phyloP scores from a whole-genome alignment of 1,140 invertebrate species.

The Dolichoris vasculosae region DNA sequence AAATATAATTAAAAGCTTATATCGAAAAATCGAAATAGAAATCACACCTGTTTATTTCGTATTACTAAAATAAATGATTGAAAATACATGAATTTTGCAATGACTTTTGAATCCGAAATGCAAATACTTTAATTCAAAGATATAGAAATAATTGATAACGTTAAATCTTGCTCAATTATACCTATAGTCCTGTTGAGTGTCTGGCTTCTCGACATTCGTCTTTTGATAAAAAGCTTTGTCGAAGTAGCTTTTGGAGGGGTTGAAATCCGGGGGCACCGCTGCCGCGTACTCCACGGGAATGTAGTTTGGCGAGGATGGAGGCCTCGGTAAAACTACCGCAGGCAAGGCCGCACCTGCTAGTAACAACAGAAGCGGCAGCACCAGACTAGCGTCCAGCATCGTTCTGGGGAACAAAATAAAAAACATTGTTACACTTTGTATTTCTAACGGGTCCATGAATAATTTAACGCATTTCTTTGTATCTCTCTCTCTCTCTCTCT shows the following conservation, averaged over 20 bases:
- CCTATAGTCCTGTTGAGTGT: conserved; percentile 62
- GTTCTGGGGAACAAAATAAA: not conserved
- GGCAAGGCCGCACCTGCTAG: conserved; percentile 48
- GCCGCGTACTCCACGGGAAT: conserved; percentile 58
- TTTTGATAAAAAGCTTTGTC: conserved; percentile 55
- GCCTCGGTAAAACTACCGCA: conserved; percentile 70
- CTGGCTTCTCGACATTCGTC: conserved; percentile 66
- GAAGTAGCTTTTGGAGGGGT: conserved; percentile 56
- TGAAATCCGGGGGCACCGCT: not conserved
- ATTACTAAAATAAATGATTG: too few relatives aligned
- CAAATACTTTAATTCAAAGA: not conserved
- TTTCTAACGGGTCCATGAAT: not conserved
- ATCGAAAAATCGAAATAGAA: too few relatives aligned
- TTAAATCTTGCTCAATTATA: conserved; percentile 30
- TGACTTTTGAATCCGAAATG: too few relatives aligned
- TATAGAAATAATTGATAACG: too few relatives aligned
- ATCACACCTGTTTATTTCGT: too few relatives aligned
- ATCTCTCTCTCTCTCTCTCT: too few relatives aligned
- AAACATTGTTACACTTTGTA: not conserved
- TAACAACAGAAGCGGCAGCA: conserved; percentile 55
- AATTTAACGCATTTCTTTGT: too few relatives aligned
- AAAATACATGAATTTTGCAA: too few relatives aligned
- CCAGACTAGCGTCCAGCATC: not conserved
- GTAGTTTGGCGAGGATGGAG: conserved; percentile 67
- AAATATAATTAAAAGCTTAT: too few relatives aligned